Percentiles rank a stretch among this genome's conserved stretches.
Conservation (phyloP, 2,113 vertebrate genomes). For the Cyanoramphus novaezelandiae region DNA sequence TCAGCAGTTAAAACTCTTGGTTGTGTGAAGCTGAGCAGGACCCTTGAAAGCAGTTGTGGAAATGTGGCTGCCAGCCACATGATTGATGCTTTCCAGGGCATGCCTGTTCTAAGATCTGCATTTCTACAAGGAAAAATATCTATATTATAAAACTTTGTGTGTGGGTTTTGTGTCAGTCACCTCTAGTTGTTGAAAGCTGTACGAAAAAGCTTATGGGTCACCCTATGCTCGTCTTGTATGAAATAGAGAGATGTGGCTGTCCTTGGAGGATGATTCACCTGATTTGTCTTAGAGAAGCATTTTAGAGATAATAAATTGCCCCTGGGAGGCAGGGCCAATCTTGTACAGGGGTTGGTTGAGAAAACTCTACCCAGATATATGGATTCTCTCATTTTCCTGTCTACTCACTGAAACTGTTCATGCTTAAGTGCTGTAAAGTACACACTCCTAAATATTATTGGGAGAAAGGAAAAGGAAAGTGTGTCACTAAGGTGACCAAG, state of each 20-base stretch:
- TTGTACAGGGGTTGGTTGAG: background rate
- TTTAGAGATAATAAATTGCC: background rate
- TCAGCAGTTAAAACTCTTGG: background rate
- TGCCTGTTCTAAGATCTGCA: background rate
- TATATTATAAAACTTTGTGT: background rate
- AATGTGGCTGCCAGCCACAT: background rate
- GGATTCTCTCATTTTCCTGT: background rate
- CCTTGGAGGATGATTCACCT: background rate
- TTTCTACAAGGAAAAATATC: background rate
- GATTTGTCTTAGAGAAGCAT: background rate
- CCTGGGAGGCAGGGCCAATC: background rate
- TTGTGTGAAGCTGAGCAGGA: slow-evolving; percentile 26
- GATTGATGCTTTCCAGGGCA: background rate
- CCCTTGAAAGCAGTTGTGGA: background rate
- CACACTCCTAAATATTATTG: background rate
- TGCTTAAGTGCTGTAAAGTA: background rate
- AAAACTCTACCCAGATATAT: background rate
- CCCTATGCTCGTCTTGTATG: background rate
- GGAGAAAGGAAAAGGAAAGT: background rate
- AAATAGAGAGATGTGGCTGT: background rate
- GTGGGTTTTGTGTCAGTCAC: background rate
- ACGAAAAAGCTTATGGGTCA: background rate
- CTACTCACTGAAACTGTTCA: background rate
- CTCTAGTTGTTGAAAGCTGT: background rate
- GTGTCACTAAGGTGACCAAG: background rate